Evolutionary conservation across 2,888 invertebrate species (phyloP), one percentile per base, ranked within the genome.

Genomic region (Boloria selene): DNA sequence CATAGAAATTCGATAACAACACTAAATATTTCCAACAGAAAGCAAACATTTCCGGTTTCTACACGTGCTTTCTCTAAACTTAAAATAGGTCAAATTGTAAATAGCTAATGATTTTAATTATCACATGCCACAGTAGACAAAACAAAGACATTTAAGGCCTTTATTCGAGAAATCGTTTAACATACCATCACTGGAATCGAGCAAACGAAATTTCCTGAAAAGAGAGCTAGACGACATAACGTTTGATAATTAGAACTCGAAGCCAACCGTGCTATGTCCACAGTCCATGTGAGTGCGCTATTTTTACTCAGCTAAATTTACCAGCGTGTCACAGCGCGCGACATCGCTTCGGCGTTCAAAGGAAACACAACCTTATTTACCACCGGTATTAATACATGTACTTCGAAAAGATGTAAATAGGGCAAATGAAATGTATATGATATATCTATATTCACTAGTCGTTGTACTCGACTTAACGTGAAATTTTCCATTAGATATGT

Each of bases 271-370:
- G 72, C 70, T 70, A 68, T 71, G 70, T 72, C 74, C 74, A 78
- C 79, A 78, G 78, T 77, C 77, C 79, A 82, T 79, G 81, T 82
- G 86, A 81, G 80, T 80, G 79, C 67, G 75, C 86, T 90, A 90
- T 86, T 87, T 89, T 85, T 87, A 84, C 73, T 56, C 67, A 18
- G 51, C 67, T 67, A 67, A 67, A 64, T 67, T 64, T 67, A 54
- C 78, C 77, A 76, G 79, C 80, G 80, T 89, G 90, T 88, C 88
- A 86, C 88, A 83, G 80, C 80, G 79, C 77, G 84, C 85, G 88
- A 88, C 88, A 87, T 85, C 86, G 80, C 76, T 75, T 61, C 67
- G 67, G 62, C 69, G 65, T 70, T 18, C 67, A 64, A 31, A 64
- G 69, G 68, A 74, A 73, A 69, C 51, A 26, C 72, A 59, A 70